Base-by-base conservation (phyloP, 2,888 invertebrate species). In the Mayetiola destructor region DNA sequence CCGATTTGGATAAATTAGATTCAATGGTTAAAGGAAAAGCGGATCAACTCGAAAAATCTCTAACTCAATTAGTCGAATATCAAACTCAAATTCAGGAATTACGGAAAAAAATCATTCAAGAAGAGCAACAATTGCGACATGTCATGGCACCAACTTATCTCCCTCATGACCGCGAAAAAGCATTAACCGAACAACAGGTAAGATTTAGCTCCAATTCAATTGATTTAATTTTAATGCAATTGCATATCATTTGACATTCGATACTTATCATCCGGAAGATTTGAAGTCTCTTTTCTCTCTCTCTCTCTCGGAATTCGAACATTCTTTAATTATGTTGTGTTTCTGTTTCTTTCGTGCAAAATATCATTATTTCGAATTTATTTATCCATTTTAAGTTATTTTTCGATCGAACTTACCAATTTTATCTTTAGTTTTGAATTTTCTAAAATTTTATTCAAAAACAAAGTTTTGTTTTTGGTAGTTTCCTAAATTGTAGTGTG, bases 161-260 rank as follows among this genome's bases (percentile, higher is more conserved):
- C 68, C 85, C 88, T 60, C 82, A 84, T 65, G 88, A 91, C 71
- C 80, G 86, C 64, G 88, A 89, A 65, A 83, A 82, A 65, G 88
- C 88, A 64, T 76, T 81, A 63, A 78, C 80, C 67, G 88, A 89
- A 69, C 90, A 90, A 78, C 88, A 90, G 86, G 92, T 92, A 86
- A 79, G 85, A 16, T 1, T 56, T 27, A 18, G n/a, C 4, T 23
- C 23, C 14, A 12, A 30, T 3, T 39, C 18, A 16, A 16, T 27
- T 6, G 27, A 9, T 48, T 23, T 5, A 12, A 23, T 42, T n/a
- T n/a, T n/a, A n/a, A n/a, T n/a, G n/a, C n/a, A n/a, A n/a, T n/a
- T n/a, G n/a, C n/a, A n/a, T n/a, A n/a, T n/a, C n/a, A n/a, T n/a
- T n/a, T n/a, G n/a, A n/a, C n/a, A n/a, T n/a, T n/a, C n/a, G n/a